Evolutionary conservation across 2,797 vertebrate species (phyloP), one percentile per base, ranked within the genome.

Genomic region (Amniataba percoides): DNA sequence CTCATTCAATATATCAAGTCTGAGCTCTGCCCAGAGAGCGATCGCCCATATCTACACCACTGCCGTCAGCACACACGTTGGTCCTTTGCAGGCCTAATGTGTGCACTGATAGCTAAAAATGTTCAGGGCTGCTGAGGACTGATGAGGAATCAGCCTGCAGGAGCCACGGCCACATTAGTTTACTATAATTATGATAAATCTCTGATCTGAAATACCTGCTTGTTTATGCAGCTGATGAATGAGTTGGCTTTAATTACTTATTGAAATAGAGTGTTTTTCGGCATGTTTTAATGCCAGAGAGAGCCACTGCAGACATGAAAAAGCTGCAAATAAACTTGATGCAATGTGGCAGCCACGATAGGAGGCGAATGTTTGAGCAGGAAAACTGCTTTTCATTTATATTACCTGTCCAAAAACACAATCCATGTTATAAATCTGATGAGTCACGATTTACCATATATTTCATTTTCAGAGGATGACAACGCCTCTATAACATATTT

Each of bases 161-260:
- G 67, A 84, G 69, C 70, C 42, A 61, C 65, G 61, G 77, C 60
- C 61, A 63, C 75, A 85, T 84, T 74, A 64, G 70, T 84, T 77
- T 70, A 69, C 61, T 61, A 55, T 92, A 87, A 92, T 91, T 86
- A 91, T 89, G 84, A 92, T 89, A 63, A 83, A 93, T 87, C 53
- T 87, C 59, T 51, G 51, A 48, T 72, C 56, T 40, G 77, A 82
- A 83, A 83, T 76, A 85, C 81, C 74, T 86, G 88, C 80, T 88
- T 89, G 66, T 87, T 85, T 87, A 76, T 86, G 79, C 74, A 34
- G 67, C 82, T 93, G 90, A 93, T 89, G 58, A 91, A 93, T 92
- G 86, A 86, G 74, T 51, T 25, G 46, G 53, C 69, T 83, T 89
- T 86, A 93, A 93, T 93, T 88, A 85, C 81, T 88, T 90, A 90